Evolutionary conservation across 2,888 invertebrate genomes (phyloP).

Genomic region (Drosophila nigritarsus): DNA sequence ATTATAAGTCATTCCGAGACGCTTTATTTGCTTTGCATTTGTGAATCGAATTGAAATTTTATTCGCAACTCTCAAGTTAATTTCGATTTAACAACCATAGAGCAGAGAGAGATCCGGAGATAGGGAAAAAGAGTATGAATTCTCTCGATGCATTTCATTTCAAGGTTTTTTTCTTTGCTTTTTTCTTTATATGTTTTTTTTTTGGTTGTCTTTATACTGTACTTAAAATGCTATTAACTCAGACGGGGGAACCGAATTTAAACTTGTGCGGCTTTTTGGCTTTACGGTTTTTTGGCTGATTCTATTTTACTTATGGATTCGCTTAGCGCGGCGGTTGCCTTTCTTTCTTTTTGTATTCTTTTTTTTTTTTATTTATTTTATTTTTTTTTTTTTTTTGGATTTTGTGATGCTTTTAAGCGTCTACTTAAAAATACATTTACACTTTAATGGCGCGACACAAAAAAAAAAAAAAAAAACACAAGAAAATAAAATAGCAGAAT

Average conservation of each 20-base stretch:
- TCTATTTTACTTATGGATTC: conserved; percentile 61
- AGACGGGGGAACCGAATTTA: conserved; percentile 51
- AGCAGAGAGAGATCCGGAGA: not conserved
- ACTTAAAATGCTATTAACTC: conserved; percentile 81
- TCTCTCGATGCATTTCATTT: not conserved
- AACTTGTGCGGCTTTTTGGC: conserved; percentile 76
- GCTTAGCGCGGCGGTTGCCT: conserved; percentile 1
- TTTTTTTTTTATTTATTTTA: conserved; percentile 10
- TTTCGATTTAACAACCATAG: conserved; percentile 48
- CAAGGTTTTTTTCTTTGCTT: not conserved
- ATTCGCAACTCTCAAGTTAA: conserved; percentile 33
- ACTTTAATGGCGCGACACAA: conserved; percentile 70
- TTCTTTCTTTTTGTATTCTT: not conserved
- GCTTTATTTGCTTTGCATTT: conserved; percentile 18
- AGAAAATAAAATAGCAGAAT: conserved; percentile 4
- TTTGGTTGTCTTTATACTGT: conserved; percentile 47
- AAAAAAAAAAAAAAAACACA: conserved; percentile 9
- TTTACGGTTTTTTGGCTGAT: conserved; percentile 55
- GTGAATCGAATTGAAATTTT: conserved; percentile 42
- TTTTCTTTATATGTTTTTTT: not conserved
- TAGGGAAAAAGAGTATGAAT: conserved; percentile 4
- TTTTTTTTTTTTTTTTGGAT: not conserved
- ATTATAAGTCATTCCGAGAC: conserved; percentile 9
- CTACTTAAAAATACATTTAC: conserved; percentile 81
- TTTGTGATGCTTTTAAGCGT: conserved; percentile 41